Base-by-base conservation (phyloP, 2,113 vertebrate genomes). In the Chaetura pelagica region DNA sequence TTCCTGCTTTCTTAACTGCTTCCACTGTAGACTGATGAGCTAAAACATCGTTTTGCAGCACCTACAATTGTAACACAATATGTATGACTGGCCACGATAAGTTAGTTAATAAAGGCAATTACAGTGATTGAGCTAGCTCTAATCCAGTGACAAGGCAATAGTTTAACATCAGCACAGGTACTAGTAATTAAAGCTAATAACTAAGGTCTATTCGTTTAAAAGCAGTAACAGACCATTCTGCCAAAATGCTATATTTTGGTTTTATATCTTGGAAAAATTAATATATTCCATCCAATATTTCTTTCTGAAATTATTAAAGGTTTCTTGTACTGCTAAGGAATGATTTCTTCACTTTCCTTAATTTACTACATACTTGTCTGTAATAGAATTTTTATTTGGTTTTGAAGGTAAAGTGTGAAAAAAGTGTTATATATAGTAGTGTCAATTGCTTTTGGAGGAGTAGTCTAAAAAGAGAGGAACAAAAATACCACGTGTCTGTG, bases 11-110 rank as follows among this genome's bases (percentile, higher is more conserved):
- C 69, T 99, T 99, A 90, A 99, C 99, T 0, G 99, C 98, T 97
- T 99, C 99, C 62, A 99, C 98, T 0, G 99, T 99, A 30, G 99
- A 98, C 93, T 99, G 98, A 87, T 99, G 99, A 88, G 99, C 99
- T 84, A 99, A 95, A 64, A 99, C 99, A 49, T 99, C 99, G 74
- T 99, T 99, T 95, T 99, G 98, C 24, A 99, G 98, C 59, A 99
- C 99, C 99, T 99, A 96, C 52, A 97, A 95, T 87, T 75, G 61
- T 59, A 97, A 94, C 42, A 93, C 64, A 74, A 63, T 3, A 67
- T 24, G 10, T 48, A 64, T 35, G 38, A 58, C 49, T 52, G 32
- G 55, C 40, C 44, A 61, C 35, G 17, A 42, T 62, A 35, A 12
- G 5, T 75, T 44, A 76, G 42, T 83, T 29, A 94, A 90, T 3